phyloP scores from a whole-genome alignment of 1,140 invertebrate genomes.

The Sinella curviseta region DNA sequence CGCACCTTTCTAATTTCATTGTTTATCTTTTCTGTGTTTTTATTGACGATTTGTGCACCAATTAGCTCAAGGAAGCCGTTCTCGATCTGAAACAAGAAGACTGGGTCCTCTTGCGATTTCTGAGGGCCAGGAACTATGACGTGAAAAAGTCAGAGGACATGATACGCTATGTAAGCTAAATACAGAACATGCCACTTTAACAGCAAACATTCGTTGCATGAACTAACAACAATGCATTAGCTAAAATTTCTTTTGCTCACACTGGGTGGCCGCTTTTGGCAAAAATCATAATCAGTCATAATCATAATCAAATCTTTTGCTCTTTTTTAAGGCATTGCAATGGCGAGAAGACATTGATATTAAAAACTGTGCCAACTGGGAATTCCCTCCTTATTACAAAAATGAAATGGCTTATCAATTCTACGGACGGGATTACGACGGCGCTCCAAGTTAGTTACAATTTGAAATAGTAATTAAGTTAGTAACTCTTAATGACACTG shows the following conservation, averaged over 20 bases:
- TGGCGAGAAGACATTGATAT: conserved; percentile 1
- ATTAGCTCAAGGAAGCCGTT: conserved; percentile 15
- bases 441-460: not conserved
- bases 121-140: conserved; percentile 1
- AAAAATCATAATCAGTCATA: not conserved
- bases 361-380: not conserved
- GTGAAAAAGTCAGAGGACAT: not conserved
- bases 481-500: not conserved
- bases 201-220: not conserved
- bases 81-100: conserved; percentile 8
- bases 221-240: not conserved
- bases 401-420: not conserved
- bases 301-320: not conserved
- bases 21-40: not conserved
- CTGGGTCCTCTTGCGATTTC: not conserved
- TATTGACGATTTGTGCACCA: not conserved
- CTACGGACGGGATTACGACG: not conserved
- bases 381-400: not conserved
- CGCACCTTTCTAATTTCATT: not conserved
- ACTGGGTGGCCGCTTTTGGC: too few relatives aligned
- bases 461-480: not conserved
- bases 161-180: conserved; percentile 12
- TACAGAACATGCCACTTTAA: not conserved
- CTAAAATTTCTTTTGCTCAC: too few relatives aligned
- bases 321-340: not conserved